These are phyloP conservation scores for Xestia ashworthii DNA, from an alignment of 2,888 invertebrate genomes.

Conservation along the genomic window DNA sequence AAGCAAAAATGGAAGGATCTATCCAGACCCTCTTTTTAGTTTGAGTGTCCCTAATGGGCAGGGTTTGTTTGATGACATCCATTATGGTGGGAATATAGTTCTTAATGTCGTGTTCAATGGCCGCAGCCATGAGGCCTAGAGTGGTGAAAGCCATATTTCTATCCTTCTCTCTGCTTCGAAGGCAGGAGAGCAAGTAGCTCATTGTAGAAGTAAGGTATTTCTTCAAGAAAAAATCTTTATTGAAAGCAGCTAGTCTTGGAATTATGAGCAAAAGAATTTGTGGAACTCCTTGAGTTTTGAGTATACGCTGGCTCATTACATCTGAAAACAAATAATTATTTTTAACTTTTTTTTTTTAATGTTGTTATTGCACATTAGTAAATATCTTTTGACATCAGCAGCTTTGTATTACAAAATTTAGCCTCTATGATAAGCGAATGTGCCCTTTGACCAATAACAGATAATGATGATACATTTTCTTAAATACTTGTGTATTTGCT, in stretches of 20 bases:
- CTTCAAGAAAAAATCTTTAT: constrained; percentile 94
- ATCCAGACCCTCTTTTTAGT: constrained; percentile 94
- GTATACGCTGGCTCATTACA: constrained; percentile 94
- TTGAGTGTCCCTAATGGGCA: constrained; percentile 95
- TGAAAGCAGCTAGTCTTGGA: constrained; percentile 98
- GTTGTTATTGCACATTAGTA: background rate
- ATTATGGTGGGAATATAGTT: constrained; percentile 95
- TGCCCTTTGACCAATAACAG: constrained; percentile 39
- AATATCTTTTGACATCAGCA: background rate
- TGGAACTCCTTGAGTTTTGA: constrained; percentile 95
- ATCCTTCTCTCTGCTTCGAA: constrained; percentile 96
- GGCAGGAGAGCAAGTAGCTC: constrained; percentile 93
- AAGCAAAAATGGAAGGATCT: constrained; percentile 98
- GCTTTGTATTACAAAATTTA: constrained; percentile 8
- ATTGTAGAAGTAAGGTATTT: constrained; percentile 94
- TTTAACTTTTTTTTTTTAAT: background rate
- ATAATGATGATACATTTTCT: constrained; percentile 25
- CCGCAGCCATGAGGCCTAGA: constrained; percentile 97
- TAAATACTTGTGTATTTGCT: background rate
- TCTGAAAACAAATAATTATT: constrained; percentile 82
- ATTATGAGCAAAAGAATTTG: constrained; percentile 96
- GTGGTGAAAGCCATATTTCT: constrained; percentile 97
- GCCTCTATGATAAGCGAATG: constrained; percentile 10
- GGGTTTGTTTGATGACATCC: constrained; percentile 94
- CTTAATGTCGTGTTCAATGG: constrained; percentile 95